Percentiles rank a stretch among this genome's conserved stretches.
Evolutionary conservation across 2,113 vertebrate species (phyloP).

Genomic region (Chamaea fasciata): DNA sequence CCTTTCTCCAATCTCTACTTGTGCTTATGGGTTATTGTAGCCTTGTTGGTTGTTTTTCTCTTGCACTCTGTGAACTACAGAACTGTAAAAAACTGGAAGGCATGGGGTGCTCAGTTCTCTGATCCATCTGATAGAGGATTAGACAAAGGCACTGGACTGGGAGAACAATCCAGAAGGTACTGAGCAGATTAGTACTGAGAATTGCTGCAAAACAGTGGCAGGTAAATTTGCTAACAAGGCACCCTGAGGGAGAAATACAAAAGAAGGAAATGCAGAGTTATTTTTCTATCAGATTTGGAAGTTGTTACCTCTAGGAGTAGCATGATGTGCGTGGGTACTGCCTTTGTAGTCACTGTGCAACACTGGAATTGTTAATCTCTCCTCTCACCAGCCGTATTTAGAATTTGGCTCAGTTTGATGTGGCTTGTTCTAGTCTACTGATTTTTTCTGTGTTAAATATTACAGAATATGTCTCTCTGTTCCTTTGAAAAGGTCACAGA

Average conservation of each 20-base stretch:
- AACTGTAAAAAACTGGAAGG: background rate
- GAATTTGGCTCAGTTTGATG: background rate
- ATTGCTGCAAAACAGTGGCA: background rate
- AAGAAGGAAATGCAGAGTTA: background rate
- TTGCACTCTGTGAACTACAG: background rate
- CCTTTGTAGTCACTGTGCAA: background rate
- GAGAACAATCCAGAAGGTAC: constrained; percentile 22
- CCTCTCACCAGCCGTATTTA: background rate
- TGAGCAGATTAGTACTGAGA: background rate
- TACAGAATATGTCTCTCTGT: background rate
- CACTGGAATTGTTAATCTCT: background rate
- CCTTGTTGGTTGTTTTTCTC: background rate
- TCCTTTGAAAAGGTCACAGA: background rate
- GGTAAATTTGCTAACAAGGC: constrained; percentile 1
- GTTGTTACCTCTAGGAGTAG: background rate
- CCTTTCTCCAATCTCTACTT: background rate
- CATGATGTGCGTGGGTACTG: background rate
- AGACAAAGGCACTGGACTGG: background rate
- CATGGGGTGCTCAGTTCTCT: background rate
- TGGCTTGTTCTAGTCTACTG: background rate
- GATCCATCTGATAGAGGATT: background rate
- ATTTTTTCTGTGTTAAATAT: background rate
- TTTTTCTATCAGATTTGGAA: constrained; percentile 28
- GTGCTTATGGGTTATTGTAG: background rate
- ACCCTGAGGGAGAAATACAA: background rate